These are phyloP conservation scores for Patiria pectinifera DNA, from an alignment of 53 echinoderm and acorn worm genomes.

Conservation along the genomic window DNA sequence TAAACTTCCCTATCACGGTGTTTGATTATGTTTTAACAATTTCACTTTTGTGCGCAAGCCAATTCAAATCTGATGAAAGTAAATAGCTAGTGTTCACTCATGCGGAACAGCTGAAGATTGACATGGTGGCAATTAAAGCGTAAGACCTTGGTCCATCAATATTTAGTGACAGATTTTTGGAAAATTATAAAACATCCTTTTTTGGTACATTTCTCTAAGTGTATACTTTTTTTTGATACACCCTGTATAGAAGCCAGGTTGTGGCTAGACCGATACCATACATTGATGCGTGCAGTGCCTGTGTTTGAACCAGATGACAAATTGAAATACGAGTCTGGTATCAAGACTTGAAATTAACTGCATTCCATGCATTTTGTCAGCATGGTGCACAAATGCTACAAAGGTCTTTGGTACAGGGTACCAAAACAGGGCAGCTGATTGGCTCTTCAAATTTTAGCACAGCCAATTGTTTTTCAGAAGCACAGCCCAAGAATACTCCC, in stretches of 20 bases:
- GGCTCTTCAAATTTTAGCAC: neutral
- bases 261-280: neutral
- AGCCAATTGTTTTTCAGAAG: slow-evolving; percentile 3
- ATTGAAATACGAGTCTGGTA: neutral
- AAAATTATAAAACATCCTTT: too few species aligned
- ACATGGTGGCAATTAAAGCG: too few species aligned
- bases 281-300: neutral
- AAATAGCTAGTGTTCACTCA: too few species aligned
- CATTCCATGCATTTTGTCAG: neutral
- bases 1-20: too few species aligned
- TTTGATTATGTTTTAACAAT: too few species aligned
- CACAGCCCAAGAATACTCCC: slow-evolving; percentile 34
- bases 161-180: too few species aligned
- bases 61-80: too few species aligned
- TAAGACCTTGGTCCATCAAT: too few species aligned
- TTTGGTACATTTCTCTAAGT: too few species aligned
- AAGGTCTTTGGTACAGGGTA: neutral
- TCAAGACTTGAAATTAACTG: neutral
- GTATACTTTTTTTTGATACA: too few species aligned
- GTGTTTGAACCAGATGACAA: neutral
- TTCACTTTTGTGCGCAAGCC: too few species aligned
- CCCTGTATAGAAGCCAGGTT: neutral
- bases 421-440: neutral
- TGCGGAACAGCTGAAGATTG: too few species aligned
- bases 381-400: neutral